Evolutionary conservation across 2,888 invertebrate genomes (phyloP).

Genomic region (Cephalotes varians): DNA sequence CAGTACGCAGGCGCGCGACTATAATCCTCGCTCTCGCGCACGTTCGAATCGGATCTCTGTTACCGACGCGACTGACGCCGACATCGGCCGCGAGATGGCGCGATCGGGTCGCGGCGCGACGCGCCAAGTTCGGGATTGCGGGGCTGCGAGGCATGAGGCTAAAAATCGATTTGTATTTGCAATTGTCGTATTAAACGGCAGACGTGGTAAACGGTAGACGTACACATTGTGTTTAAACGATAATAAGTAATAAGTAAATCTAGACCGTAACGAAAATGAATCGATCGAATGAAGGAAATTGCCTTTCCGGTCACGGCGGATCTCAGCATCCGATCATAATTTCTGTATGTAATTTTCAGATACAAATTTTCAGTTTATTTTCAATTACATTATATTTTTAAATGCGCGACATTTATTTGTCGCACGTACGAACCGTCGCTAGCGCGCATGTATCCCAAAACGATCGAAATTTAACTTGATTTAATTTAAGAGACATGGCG

Average conservation of each 20-base stretch:
- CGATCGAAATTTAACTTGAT: neutral
- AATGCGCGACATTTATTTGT: too few relatives aligned
- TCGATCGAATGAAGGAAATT: too few relatives aligned
- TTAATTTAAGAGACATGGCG: neutral
- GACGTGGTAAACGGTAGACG: too few relatives aligned
- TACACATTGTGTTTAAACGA: too few relatives aligned
- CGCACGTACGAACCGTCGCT: neutral
- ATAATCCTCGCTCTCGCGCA: neutral
- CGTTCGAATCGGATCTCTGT: neutral
- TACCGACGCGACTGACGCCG: conserved; percentile 2
- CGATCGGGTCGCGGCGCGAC: neutral
- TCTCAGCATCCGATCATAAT: too few relatives aligned
- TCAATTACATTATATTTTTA: too few relatives aligned
- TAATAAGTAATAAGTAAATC: too few relatives aligned
- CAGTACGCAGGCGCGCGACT: conserved; percentile 17
- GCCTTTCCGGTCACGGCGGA: too few relatives aligned
- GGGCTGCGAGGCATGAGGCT: neutral
- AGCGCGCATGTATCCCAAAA: neutral
- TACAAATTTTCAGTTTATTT: too few relatives aligned
- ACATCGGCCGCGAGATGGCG: conserved; percentile 6
- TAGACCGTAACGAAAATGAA: too few relatives aligned
- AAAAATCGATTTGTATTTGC: neutral
- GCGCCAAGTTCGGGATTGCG: neutral
- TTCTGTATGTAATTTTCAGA: too few relatives aligned
- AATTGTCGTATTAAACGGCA: neutral